phyloP scores from a whole-genome alignment of 2,888 invertebrate species.

The Halocaridina rubra region DNA sequence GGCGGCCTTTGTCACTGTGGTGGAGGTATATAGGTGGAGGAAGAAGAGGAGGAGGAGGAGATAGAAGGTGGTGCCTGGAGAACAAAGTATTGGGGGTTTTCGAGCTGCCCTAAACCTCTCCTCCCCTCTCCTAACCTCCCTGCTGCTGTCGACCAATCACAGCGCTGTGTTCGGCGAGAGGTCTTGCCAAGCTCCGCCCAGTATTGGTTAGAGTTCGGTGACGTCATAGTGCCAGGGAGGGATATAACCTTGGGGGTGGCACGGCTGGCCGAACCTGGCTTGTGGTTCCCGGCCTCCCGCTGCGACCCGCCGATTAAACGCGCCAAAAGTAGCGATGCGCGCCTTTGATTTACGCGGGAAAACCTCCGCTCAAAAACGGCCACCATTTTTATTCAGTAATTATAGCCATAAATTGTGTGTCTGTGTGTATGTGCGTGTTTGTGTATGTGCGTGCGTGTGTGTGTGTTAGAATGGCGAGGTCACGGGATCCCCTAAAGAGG shows the following conservation, averaged over 20 bases:
- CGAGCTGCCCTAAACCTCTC: neutral
- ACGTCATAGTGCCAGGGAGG: constrained; percentile 34
- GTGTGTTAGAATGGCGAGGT: too few relatives aligned
- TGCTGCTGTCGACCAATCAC: constrained; percentile 13
- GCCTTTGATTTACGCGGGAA: constrained; percentile 62
- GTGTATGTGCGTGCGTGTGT: too few relatives aligned
- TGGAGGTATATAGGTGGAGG: neutral
- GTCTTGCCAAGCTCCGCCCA: constrained; percentile 3
- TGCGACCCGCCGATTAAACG: constrained; percentile 57
- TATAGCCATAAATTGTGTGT: constrained; percentile 62
- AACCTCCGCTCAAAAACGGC: constrained; percentile 56
- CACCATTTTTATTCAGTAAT: constrained; percentile 64
- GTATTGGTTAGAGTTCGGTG: constrained; percentile 38
- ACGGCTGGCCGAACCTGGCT: constrained; percentile 6
- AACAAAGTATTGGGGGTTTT: constrained; percentile 4
- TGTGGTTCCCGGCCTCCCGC: constrained; percentile 40
- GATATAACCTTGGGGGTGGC: constrained; percentile 4
- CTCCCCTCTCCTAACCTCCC: neutral
- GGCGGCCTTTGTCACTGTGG: neutral
- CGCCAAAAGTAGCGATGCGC: constrained; percentile 54
- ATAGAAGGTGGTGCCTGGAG: neutral
- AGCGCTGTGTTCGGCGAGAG: neutral
- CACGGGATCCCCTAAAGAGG: too few relatives aligned
- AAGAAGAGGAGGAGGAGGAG: neutral
- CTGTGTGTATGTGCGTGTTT: too few relatives aligned